Evolutionary conservation across 2,888 invertebrate species (phyloP), one percentile per base, ranked within the genome.

Genomic region (Sphaerophoria rueppellii): DNA sequence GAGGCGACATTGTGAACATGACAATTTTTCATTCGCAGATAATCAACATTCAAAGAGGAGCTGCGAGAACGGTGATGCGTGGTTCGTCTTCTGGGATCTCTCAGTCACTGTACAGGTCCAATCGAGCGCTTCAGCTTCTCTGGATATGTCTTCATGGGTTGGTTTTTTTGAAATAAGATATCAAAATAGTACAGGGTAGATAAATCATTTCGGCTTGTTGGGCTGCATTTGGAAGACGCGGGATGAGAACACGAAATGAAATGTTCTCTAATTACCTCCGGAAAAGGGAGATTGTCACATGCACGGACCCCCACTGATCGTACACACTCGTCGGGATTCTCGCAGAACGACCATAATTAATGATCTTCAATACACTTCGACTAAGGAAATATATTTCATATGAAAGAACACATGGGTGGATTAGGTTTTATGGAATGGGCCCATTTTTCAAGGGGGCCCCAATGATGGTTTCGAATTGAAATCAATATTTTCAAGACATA

Each of bases 1-100:
- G 70, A 73, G 76, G 69, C 69, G 63, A 73, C 70, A 78, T 74
- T 73, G 73, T 63, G 69, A 70, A 78, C 77, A 73, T 77, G 73
- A 85, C 85, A 85, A 80, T 85, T 85, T 77, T 85, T 81, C 81
- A 81, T 73, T 74, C 76, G 70, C 81, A 81, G 85, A 81, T 85
- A 81, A 85, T 85, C 81, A 76, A 85, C 76, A 69, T 16, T 32
- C 0, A 32, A n/a, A n/a, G 0, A 32, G 14, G 46, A 32, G 61
- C 12, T 37, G 43, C 43, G 11, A 40, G 32, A 4, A 61, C 24
- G 61, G 50, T 48, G 43, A 4, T 40, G 6, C 9, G 6, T 7
- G 6, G 0, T 6, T 40, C 34, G 40, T n/a, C n/a, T 32, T 54
- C 48, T 65, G 16, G 43, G 54, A n/a, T 6, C 24, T 55, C 24